These are phyloP conservation scores for Macroramphosus scolopax DNA, from an alignment of 2,797 vertebrate genomes.

Conservation along the genomic window DNA sequence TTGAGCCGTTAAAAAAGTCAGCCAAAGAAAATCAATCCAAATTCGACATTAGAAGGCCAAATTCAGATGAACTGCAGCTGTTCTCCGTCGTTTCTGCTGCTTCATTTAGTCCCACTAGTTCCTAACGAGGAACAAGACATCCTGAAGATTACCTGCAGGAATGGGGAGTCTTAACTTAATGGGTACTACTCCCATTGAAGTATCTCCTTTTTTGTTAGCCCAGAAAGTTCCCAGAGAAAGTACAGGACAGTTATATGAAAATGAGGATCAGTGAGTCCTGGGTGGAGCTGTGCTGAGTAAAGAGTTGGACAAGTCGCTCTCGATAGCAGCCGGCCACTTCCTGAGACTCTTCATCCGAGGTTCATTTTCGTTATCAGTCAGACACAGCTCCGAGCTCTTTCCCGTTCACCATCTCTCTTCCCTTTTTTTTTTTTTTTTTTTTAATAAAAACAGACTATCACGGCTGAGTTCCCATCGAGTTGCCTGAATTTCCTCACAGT, in stretches of 20 bases:
- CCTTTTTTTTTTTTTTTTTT: no score
- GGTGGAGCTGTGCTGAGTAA: no score
- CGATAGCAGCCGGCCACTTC: constrained; percentile 46
- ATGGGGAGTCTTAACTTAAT: constrained; percentile 15
- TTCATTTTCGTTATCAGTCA: constrained; percentile 65
- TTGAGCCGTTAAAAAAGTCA: constrained; percentile 10
- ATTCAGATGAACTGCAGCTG: constrained; percentile 5
- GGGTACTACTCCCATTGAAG: constrained; percentile 2
- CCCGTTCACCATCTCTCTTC: constrained; percentile 52
- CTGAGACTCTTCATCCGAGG: constrained; percentile 44
- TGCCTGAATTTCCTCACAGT: constrained; percentile 39
- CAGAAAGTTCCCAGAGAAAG: constrained; percentile 46
- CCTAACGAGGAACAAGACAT: neutral
- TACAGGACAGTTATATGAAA: constrained; percentile 30
- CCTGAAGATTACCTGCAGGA: constrained; percentile 12
- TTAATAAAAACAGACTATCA: constrained; percentile 51
- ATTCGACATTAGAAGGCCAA: constrained; percentile 3
- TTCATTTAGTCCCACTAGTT: constrained; percentile 15
- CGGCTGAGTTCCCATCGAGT: constrained; percentile 43
- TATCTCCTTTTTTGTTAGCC: constrained; percentile 18
- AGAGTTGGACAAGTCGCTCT: constrained; percentile 32
- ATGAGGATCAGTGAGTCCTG: constrained; percentile 44
- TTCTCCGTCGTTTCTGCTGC: constrained; percentile 3
- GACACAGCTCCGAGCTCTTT: constrained; percentile 51
- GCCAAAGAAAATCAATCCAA: constrained; percentile 50